Conservation (phyloP, 2,797 vertebrate genomes). For the Nannoperca australis region DNA sequence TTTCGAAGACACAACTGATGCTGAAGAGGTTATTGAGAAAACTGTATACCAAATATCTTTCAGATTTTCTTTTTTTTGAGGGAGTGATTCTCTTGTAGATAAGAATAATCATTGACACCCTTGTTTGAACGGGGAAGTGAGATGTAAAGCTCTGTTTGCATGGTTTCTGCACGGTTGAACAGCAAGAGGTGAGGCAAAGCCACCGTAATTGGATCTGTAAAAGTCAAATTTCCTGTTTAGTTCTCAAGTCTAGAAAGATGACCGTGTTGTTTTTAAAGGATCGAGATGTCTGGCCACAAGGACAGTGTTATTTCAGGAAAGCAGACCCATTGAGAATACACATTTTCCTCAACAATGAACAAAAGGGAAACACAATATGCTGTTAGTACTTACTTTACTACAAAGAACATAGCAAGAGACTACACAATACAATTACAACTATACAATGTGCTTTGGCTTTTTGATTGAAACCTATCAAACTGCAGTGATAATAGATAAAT, state of each 20-base stretch:
- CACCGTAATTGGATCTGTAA: conserved; percentile 77
- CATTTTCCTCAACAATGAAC: conserved; percentile 46
- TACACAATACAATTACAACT: background rate
- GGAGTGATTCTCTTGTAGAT: conserved; percentile 56
- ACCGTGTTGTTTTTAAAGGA: conserved; percentile 72
- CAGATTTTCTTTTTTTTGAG: conserved; percentile 42
- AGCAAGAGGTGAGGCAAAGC: conserved; percentile 64
- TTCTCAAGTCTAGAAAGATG: conserved; percentile 73
- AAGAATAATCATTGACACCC: conserved; percentile 58
- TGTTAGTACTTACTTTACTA: conserved; percentile 7
- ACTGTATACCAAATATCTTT: conserved; percentile 44
- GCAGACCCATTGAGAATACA: conserved; percentile 52
- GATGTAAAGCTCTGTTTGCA: conserved; percentile 60
- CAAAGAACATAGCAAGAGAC: background rate
- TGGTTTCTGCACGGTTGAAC: conserved; percentile 35
- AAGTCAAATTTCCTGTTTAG: conserved; percentile 82
- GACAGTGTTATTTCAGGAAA: conserved; percentile 67
- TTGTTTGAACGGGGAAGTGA: conserved; percentile 59
- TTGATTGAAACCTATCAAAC: conserved; percentile 6
- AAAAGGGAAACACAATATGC: conserved; percentile 48
- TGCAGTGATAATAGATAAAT: background rate
- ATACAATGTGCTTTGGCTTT: conserved; percentile 1
- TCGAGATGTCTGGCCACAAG: conserved; percentile 68
- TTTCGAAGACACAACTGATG: conserved; percentile 66
- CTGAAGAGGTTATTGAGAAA: conserved; percentile 64